These are phyloP conservation scores for Empidonax traillii DNA, from an alignment of 2,113 vertebrate genomes.

Conservation along the genomic window DNA sequence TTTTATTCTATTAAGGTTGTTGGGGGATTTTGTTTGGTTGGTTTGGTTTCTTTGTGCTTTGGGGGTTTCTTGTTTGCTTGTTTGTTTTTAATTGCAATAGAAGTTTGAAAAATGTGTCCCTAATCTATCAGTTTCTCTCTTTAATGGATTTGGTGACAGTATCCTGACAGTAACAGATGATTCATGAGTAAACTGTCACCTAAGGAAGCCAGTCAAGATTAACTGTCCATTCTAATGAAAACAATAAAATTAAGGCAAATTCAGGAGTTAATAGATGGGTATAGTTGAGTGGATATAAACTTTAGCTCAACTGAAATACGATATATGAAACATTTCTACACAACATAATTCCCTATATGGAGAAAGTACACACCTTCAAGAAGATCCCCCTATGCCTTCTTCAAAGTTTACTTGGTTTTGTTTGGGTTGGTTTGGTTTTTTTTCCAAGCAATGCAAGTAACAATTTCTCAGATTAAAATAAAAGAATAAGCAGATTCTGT, in stretches of 20 bases:
- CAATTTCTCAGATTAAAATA: neutral
- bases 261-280: neutral
- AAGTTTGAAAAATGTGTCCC: neutral
- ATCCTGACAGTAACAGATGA: neutral
- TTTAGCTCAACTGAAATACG: neutral
- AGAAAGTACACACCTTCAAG: neutral
- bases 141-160: neutral
- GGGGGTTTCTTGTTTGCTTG: neutral
- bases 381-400: neutral
- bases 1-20: neutral
- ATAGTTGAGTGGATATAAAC: fast-evolving
- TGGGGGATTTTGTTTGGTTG: neutral
- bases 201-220: neutral
- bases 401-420: neutral
- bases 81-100: neutral
- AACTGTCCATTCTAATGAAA: neutral
- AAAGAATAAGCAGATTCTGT: neutral
- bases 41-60: neutral
- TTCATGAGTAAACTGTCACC: neutral
- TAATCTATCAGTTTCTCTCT: neutral
- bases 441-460: neutral
- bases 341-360: neutral
- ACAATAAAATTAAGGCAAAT: neutral
- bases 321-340: neutral
- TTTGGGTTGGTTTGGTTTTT: neutral